A percentile compares a stretch with the other conserved stretches of the same genome.
phyloP scores from a whole-genome alignment of 2,888 invertebrate species.

The Leptinotarsa juncta region DNA sequence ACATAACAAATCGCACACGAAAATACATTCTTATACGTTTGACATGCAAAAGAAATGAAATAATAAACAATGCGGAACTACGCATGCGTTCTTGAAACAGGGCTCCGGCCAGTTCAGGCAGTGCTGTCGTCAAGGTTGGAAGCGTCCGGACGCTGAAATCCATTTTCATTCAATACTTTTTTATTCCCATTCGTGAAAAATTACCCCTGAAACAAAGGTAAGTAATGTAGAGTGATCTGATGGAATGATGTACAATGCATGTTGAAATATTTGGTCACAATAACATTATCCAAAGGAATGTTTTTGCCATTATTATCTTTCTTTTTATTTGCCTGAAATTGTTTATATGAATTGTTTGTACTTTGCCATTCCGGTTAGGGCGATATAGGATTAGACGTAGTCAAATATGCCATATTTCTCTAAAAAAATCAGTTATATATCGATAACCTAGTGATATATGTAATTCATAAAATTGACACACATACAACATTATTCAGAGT shows the following conservation, averaged over 20 bases:
- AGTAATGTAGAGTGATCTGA: neutral
- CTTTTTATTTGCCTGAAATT: neutral
- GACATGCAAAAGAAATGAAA: conserved; percentile 53
- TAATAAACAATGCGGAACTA: conserved; percentile 61
- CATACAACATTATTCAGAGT: too few species aligned
- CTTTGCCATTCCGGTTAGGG: too few species aligned
- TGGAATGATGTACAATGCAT: neutral
- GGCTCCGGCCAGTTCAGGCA: conserved; percentile 59
- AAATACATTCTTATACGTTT: conserved; percentile 29
- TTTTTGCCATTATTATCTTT: neutral
- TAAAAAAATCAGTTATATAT: too few species aligned
- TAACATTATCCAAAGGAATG: neutral
- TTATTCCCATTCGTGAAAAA: conserved; percentile 14
- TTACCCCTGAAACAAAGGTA: neutral
- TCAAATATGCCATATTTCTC: too few species aligned
- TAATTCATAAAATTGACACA: too few species aligned
- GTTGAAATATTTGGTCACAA: too few species aligned
- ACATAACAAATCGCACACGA: conserved; percentile 26
- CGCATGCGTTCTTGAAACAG: conserved; percentile 60
- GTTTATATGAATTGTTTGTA: too few species aligned
- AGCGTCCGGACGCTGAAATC: conserved; percentile 55
- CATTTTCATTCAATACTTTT: conserved; percentile 33
- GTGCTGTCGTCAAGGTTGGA: conserved; percentile 56
- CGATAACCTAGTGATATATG: too few species aligned
- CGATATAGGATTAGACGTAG: too few species aligned